Evolutionary conservation across 2,797 vertebrate species (phyloP).

Genomic region (Chaetophractus vellerosus): DNA sequence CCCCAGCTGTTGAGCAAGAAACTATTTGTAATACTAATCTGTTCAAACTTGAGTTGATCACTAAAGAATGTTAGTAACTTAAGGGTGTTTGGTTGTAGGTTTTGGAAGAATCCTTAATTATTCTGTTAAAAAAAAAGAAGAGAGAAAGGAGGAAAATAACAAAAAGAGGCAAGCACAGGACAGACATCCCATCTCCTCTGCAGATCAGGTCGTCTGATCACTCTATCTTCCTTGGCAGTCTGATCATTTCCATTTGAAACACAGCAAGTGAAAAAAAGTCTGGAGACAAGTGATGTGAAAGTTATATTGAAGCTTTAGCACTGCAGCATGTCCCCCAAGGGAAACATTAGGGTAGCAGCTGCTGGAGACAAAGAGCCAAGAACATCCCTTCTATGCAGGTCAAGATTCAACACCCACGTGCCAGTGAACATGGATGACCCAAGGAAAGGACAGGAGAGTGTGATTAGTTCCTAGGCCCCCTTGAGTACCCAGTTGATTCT

Average conservation of each 20-base stretch:
- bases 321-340: slow-evolving; percentile 46
- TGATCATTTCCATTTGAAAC: slow-evolving; percentile 51
- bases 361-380: not conserved
- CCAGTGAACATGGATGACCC: not conserved
- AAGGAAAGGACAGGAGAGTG: not conserved
- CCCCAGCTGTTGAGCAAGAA: slow-evolving; percentile 6
- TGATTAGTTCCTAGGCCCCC: not conserved
- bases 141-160: not conserved
- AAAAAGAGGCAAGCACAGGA: not conserved
- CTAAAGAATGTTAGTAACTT: slow-evolving; percentile 40
- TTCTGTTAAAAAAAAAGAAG: slow-evolving; percentile 22
- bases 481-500: not conserved
- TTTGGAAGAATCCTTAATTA: slow-evolving; percentile 32
- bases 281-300: slow-evolving; percentile 63
- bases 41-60: not conserved
- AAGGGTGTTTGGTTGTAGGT: slow-evolving; percentile 6
- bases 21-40: not conserved
- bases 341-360: slow-evolving; percentile 60
- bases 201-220: not conserved
- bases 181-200: not conserved
- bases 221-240: slow-evolving; percentile 9
- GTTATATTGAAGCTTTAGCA: slow-evolving; percentile 65
- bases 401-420: not conserved
- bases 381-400: not conserved
- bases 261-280: not conserved